These are phyloP conservation scores for Smutsia temminckii DNA, from an alignment of 2,797 vertebrate genomes.

Conservation along the genomic window DNA sequence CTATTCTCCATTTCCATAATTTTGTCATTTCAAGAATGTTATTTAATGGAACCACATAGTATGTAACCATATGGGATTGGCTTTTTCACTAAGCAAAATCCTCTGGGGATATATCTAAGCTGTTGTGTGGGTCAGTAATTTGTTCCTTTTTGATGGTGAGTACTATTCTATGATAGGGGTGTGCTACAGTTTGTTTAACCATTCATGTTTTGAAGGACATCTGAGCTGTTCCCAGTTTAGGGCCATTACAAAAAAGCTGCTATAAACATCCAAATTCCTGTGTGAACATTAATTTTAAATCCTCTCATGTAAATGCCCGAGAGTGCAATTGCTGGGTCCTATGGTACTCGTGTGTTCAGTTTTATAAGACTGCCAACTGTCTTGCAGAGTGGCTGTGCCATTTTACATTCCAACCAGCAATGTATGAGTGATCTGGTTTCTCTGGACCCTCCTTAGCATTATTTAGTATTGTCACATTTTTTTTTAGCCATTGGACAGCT, in stretches of 20 bases:
- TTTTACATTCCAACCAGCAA: slow-evolving; percentile 16
- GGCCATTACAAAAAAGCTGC: slow-evolving; percentile 47
- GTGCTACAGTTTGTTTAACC: slow-evolving; percentile 7
- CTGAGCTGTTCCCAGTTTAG: not conserved
- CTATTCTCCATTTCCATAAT: not conserved
- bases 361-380: slow-evolving; percentile 27
- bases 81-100: slow-evolving; percentile 30
- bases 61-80: not conserved
- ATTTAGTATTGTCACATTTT: slow-evolving; percentile 50
- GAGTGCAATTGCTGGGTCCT: not conserved
- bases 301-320: not conserved
- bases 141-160: slow-evolving; percentile 39
- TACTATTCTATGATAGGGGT: slow-evolving; percentile 33
- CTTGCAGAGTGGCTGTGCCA: not conserved
- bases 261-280: slow-evolving; percentile 18
- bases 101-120: not conserved
- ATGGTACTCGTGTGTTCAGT: not conserved
- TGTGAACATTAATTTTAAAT: slow-evolving; percentile 41
- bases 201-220: not conserved
- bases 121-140: not conserved
- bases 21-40: slow-evolving; percentile 2
- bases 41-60: not conserved
- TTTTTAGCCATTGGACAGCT: slow-evolving; percentile 43
- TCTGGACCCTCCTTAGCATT: not conserved
- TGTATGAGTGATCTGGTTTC: not conserved